phyloP scores from a whole-genome alignment of 2,888 invertebrate species.

The Chalcis sispes region DNA sequence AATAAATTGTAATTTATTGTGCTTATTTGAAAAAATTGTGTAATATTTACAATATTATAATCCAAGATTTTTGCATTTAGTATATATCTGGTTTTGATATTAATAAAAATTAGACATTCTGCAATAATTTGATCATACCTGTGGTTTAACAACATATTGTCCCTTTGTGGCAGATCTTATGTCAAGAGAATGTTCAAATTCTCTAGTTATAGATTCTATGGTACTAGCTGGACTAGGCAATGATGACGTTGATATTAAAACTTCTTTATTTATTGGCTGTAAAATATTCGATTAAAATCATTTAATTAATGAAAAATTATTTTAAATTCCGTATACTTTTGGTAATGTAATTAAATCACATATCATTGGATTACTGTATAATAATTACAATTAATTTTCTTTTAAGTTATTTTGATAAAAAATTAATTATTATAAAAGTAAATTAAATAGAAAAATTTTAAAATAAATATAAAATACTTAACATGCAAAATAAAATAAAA shows the following conservation, averaged over 20 bases:
- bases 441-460: conserved; percentile 12
- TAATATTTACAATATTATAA: no score
- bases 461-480: neutral
- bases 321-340: neutral
- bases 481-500: conserved; percentile 51
- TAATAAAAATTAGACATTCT: no score
- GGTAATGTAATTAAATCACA: no score
- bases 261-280: conserved; percentile 75
- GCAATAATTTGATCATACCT: conserved; percentile 73
- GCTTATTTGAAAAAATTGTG: no score
- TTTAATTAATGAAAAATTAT: neutral
- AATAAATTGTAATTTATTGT: no score
- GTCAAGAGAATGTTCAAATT: conserved; percentile 89
- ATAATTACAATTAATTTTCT: no score
- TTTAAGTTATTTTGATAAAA: neutral
- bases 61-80: no score
- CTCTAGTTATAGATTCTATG: conserved; percentile 86
- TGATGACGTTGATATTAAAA: conserved; percentile 77
- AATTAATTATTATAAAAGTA: neutral
- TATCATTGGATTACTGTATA: no score
- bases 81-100: no score
- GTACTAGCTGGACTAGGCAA: conserved; percentile 88
- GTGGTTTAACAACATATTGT: conserved; percentile 80
- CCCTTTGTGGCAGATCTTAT: conserved; percentile 82
- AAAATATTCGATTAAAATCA: conserved; percentile 24